These are phyloP conservation scores for Eublepharis macularius DNA, from an alignment of 2,113 vertebrate genomes.

Conservation along the genomic window DNA sequence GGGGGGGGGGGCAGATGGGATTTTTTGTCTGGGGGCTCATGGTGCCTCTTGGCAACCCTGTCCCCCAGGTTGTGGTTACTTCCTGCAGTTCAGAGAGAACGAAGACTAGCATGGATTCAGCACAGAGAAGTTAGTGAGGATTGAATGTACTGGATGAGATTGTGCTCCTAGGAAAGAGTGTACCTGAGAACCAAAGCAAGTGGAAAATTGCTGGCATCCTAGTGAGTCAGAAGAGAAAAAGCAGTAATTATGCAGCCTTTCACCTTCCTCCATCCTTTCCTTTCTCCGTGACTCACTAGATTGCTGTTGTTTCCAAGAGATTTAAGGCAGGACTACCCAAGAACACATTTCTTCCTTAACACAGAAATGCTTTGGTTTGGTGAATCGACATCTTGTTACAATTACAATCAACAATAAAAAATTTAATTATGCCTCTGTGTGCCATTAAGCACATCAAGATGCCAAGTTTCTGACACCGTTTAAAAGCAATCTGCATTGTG, in stretches of 20 bases:
- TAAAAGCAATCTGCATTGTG: background rate
- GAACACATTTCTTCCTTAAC: background rate
- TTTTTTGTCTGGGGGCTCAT: too few relatives aligned
- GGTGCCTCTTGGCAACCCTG: too few relatives aligned
- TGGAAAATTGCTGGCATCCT: background rate
- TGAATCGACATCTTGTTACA: slow-evolving; percentile 10
- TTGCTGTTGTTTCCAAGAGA: background rate
- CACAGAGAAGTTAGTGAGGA: background rate
- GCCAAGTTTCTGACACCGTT: slow-evolving; percentile 1
- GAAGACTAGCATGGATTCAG: background rate
- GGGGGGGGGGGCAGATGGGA: too few relatives aligned
- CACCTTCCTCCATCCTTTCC: background rate
- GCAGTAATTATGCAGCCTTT: background rate
- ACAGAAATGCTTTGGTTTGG: background rate
- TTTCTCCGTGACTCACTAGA: background rate
- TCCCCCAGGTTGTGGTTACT: background rate
- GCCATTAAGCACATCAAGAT: background rate
- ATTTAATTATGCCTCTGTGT: background rate
- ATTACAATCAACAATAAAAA: slow-evolving; percentile 20
- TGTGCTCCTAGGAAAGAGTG: background rate
- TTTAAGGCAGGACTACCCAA: background rate
- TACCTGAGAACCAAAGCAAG: background rate
- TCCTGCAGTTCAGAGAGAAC: background rate
- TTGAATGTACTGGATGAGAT: background rate
- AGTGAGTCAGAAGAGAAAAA: background rate